Base-by-base conservation (phyloP, 2,888 invertebrate genomes). In the Diachrysia chrysitis region DNA sequence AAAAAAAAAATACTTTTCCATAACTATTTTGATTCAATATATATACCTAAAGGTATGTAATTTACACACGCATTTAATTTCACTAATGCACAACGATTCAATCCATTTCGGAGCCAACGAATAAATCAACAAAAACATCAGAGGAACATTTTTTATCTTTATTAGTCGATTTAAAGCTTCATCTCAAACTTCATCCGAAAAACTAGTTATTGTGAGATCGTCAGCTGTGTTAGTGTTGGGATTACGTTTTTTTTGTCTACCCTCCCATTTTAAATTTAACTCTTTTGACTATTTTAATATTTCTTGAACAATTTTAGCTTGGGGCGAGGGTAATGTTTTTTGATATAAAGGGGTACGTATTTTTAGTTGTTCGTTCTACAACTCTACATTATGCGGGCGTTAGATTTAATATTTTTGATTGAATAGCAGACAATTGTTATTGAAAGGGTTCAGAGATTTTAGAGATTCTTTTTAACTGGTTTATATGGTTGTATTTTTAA, bases 201-300 rank as follows among this genome's bases (percentile, higher is more conserved):
- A 83, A 84, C 81, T 74, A 74, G 72, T 88, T 84, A 88, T 87
- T 87, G 86, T 87, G 84, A 78, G 87, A 87, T 80, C 84, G 82
- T 92, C 95, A 95, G 95, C 95, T 95, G 95, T 93, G 94, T 94
- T 93, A 89, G 92, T 91, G 90, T 91, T 90, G 87, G 91, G 93
- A 93, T 95, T 93, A 94, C 82, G 81, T 85, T 37, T 85, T 90
- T 91, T 88, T 84, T 88, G 85, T 86, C 83, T 88, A 90, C 92
- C 93, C 93, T 91, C 88, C n/a, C 88, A 84, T 92, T 94, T 95
- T 92, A 95, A 93, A 92, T 95, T 95, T 93, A 95, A 95, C 95
- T 94, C 95, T 94, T 95, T 95, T 93, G 90, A 93, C 93, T 93
- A 93, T 95, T 95, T 95, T 94, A 95, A 95, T 95, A 95, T 93